Evolutionary conservation across 1,140 invertebrate species (phyloP).

Genomic region (Euwallacea similis): DNA sequence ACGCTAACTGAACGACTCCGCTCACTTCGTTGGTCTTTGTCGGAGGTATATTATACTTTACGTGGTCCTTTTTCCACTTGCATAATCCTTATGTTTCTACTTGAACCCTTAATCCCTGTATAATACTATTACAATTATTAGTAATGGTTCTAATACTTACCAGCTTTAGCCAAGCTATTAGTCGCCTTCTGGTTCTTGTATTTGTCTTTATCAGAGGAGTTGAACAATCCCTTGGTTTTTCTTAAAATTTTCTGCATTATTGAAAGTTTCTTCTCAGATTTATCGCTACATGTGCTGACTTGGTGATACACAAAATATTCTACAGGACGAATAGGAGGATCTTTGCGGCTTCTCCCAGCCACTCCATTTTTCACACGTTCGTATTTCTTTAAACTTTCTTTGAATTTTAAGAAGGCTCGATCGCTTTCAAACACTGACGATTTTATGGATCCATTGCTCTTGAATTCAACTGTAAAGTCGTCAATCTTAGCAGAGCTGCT

Average conservation of each 20-base stretch:
- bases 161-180: no score
- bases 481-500: constrained; percentile 23
- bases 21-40: no score
- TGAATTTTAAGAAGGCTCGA: constrained; percentile 17
- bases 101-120: no score
- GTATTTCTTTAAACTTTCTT: constrained; percentile 29
- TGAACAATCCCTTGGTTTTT: constrained; percentile 28
- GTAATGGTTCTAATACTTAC: no score
- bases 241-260: constrained; percentile 24
- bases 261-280: constrained; percentile 24
- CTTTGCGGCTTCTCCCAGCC: not conserved
- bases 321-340: constrained; percentile 14
- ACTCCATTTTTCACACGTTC: constrained; percentile 21
- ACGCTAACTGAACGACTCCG: no score
- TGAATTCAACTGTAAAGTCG: constrained; percentile 13
- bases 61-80: no score
- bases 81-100: no score
- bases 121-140: no score
- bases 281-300: constrained; percentile 24
- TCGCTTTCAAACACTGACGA: not conserved
- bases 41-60: no score
- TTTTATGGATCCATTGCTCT: not conserved
- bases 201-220: constrained; percentile 16
- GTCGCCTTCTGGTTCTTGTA: constrained; percentile 8
- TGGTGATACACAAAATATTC: constrained; percentile 37